These are phyloP conservation scores for Ophion costatus DNA, from an alignment of 2,888 invertebrate genomes.

Conservation along the genomic window DNA sequence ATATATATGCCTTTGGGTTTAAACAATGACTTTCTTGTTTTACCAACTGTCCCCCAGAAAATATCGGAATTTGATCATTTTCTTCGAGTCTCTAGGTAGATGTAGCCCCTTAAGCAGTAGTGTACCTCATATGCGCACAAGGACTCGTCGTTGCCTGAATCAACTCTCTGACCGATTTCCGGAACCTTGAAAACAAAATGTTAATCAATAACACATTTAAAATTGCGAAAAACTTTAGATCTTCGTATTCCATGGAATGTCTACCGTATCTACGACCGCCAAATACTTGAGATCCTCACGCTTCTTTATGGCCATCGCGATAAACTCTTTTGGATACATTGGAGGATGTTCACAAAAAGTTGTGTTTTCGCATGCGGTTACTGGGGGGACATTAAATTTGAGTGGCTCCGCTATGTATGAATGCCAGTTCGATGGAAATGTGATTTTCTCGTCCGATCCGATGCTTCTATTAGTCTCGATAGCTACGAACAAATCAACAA, in stretches of 20 bases:
- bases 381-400: constrained; percentile 26
- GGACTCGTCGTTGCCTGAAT: constrained; percentile 59
- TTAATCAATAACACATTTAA: not conserved
- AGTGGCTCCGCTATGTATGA: not conserved
- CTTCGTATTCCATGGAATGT: not conserved
- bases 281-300: constrained; percentile 73
- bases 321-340: constrained; percentile 73
- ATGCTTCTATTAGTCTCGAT: not conserved
- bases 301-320: constrained; percentile 70
- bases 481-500: constrained; percentile 8
- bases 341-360: constrained; percentile 74
- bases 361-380: constrained; percentile 68
- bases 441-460: constrained; percentile 70
- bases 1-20: too few relatives aligned
- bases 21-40: too few relatives aligned
- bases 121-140: constrained; percentile 70
- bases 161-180: constrained; percentile 70
- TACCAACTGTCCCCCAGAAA: too few relatives aligned
- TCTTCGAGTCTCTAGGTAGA: too few relatives aligned
- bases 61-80: too few relatives aligned
- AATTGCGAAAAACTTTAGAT: not conserved
- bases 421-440: constrained; percentile 73
- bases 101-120: not conserved
- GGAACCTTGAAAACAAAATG: constrained; percentile 39
- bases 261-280: constrained; percentile 71